These are phyloP conservation scores for Sebastes itinus DNA, from an alignment of 2,797 vertebrate genomes.

Conservation along the genomic window DNA sequence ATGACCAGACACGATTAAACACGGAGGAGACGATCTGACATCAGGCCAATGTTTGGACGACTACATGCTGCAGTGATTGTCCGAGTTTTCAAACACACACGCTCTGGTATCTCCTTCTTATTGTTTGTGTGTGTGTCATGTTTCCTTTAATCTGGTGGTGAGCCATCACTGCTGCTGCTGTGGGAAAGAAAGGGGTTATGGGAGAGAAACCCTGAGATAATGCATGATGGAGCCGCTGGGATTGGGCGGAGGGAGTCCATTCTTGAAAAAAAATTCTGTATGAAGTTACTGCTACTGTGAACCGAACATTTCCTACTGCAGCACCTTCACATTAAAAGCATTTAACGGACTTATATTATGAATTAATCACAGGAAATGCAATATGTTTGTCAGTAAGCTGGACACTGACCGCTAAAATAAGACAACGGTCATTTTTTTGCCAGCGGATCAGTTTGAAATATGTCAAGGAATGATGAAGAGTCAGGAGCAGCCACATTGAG, in stretches of 20 bases:
- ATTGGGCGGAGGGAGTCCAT: background rate
- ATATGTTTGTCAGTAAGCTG: too few species aligned
- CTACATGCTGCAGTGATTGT: conserved; percentile 60
- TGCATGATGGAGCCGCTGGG: conserved; percentile 14
- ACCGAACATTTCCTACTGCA: too few species aligned
- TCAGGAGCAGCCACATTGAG: too few species aligned
- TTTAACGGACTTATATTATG: too few species aligned
- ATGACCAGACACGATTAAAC: background rate
- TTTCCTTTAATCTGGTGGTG: conserved; percentile 19
- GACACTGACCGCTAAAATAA: too few species aligned
- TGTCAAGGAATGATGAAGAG: too few species aligned
- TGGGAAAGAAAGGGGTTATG: conserved; percentile 32
- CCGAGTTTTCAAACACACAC: conserved; percentile 21
- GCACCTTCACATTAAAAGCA: too few species aligned
- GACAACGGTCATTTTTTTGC: too few species aligned
- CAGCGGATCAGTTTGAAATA: too few species aligned
- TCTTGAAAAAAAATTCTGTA: too few species aligned
- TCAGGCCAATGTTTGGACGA: conserved; percentile 24
- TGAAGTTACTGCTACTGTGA: too few species aligned
- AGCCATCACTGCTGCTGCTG: background rate
- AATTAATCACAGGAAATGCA: too few species aligned
- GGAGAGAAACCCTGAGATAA: conserved; percentile 21
- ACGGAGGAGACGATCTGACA: background rate
- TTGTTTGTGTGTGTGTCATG: background rate
- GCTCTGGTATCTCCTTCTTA: background rate